phyloP scores from a whole-genome alignment of 2,113 vertebrate species.

The Percopsis transmontana region DNA sequence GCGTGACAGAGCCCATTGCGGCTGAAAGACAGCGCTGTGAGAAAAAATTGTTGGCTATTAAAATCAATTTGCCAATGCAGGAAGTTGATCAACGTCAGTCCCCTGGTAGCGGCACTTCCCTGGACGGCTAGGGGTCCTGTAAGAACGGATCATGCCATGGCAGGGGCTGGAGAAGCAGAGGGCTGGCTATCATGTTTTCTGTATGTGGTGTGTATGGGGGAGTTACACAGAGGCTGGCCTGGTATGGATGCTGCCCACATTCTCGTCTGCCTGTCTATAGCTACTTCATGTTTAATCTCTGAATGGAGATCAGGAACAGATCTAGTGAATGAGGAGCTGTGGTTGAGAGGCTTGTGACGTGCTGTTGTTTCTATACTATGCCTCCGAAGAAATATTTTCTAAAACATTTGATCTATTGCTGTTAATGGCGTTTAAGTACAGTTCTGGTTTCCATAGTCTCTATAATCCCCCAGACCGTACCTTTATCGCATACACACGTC shows the following conservation, averaged over 20 bases:
- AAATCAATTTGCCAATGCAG: slow-evolving; percentile 77
- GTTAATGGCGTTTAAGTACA: too few species aligned
- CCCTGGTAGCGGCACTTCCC: slow-evolving; percentile 12
- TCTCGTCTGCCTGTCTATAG: background rate
- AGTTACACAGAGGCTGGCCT: slow-evolving; percentile 28
- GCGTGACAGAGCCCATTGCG: slow-evolving; percentile 66
- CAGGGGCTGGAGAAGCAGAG: slow-evolving; percentile 1
- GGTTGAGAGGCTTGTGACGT: background rate
- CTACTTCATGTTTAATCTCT: too few species aligned
- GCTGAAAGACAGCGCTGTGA: slow-evolving; percentile 68
- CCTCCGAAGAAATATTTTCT: too few species aligned
- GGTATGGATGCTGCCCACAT: background rate
- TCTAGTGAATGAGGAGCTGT: slow-evolving; percentile 14
- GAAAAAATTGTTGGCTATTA: slow-evolving; percentile 75
- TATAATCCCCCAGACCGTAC: slow-evolving; percentile 11
- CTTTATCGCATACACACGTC: slow-evolving; percentile 42
- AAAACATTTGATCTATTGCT: too few species aligned
- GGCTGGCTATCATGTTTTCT: slow-evolving; percentile 44
- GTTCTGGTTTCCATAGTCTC: background rate
- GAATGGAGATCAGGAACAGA: too few species aligned
- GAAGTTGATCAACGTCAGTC: slow-evolving; percentile 66
- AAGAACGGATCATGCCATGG: slow-evolving; percentile 39
- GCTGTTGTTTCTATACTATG: slow-evolving; percentile 2
- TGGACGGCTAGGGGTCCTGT: slow-evolving; percentile 47
- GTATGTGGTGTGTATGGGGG: slow-evolving; percentile 16